Conservation (phyloP, 2,113 vertebrate genomes). For the Charina bottae region DNA sequence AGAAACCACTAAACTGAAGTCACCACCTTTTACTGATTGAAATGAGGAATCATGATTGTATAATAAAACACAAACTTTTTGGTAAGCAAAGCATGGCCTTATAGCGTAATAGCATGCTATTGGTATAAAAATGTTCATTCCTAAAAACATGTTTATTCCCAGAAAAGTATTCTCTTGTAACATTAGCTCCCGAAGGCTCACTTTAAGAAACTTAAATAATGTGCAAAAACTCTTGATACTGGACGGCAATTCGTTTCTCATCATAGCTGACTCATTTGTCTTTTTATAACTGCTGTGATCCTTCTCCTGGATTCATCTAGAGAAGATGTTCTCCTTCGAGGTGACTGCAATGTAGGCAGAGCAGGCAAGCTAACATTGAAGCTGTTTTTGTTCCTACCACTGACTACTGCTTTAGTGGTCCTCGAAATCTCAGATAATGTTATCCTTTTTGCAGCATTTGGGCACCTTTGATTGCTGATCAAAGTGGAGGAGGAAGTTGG, state of each 20-base stretch:
- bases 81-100: background rate
- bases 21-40: background rate
- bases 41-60: slow-evolving; percentile 27
- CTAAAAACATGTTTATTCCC: accelerated
- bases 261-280: slow-evolving; percentile 72
- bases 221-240: accelerated
- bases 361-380: background rate
- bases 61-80: background rate
- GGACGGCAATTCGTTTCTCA: background rate
- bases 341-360: slow-evolving; percentile 60
- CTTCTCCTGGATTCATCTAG: slow-evolving; percentile 62
- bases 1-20: background rate
- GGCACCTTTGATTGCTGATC: slow-evolving; percentile 31
- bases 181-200: accelerated
- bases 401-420: background rate
- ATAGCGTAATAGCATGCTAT: background rate
- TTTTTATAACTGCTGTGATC: slow-evolving; percentile 49
- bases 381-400: background rate
- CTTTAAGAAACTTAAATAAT: accelerated
- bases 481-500: slow-evolving; percentile 43
- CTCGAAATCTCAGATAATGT: slow-evolving; percentile 23
- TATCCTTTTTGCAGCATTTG: slow-evolving; percentile 40
- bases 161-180: background rate
- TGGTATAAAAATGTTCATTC: background rate
- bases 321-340: slow-evolving; percentile 49